Evolutionary conservation across 2,797 vertebrate genomes (phyloP).

Genomic region (Rachycentron canadum): DNA sequence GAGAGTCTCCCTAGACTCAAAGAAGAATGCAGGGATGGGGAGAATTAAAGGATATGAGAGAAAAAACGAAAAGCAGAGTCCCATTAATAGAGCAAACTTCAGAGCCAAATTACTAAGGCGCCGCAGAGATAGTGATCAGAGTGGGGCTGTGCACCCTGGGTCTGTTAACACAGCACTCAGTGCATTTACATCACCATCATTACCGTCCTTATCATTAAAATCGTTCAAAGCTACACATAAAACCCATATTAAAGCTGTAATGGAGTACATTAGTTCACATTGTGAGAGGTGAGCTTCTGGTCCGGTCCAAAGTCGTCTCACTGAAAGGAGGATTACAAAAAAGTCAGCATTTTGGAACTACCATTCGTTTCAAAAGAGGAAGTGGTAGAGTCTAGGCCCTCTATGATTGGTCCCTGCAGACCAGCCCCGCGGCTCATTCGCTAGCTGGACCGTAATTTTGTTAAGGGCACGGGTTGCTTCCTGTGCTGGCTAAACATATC

Average conservation of each 20-base stretch:
- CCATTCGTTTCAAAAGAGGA: conserved; percentile 66
- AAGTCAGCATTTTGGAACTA: conserved; percentile 34
- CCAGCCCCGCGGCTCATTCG: conserved; percentile 83
- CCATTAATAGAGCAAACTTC: conserved; percentile 81
- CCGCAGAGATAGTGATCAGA: conserved; percentile 83
- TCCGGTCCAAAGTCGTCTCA: conserved; percentile 51
- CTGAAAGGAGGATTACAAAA: conserved; percentile 36
- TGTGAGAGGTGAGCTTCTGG: conserved; percentile 68
- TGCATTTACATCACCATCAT: conserved; percentile 81
- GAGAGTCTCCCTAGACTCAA: conserved; percentile 49
- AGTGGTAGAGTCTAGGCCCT: conserved; percentile 62
- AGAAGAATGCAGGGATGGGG: conserved; percentile 64
- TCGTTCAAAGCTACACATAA: conserved; percentile 71
- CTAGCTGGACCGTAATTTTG: conserved; percentile 81
- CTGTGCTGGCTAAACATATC: conserved; percentile 87
- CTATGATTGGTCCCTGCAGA: conserved; percentile 83
- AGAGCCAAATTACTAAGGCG: conserved; percentile 84
- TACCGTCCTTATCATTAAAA: conserved; percentile 78
- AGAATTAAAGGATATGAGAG: conserved; percentile 71
- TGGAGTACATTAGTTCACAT: conserved; percentile 70
- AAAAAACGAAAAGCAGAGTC: conserved; percentile 73
- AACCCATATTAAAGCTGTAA: conserved; percentile 74
- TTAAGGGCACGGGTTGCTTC: conserved; percentile 85
- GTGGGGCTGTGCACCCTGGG: conserved; percentile 69
- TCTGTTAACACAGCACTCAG: conserved; percentile 82